Conservation (phyloP, 2,113 vertebrate species). For the Myxocyprinus asiaticus region DNA sequence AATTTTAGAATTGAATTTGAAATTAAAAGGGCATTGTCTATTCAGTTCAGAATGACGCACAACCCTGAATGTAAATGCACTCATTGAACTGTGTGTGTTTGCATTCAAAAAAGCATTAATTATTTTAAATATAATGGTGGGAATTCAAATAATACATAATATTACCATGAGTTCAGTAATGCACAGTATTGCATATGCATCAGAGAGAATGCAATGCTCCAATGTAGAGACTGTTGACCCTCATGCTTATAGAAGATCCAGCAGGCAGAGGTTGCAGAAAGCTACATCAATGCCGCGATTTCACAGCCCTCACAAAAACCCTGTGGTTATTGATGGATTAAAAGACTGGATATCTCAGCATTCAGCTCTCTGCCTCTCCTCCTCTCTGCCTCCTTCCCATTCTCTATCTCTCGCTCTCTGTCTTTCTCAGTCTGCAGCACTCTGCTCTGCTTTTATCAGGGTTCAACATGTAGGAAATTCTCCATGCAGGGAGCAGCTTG, state of each 20-base stretch:
- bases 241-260: conserved; percentile 31
- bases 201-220: conserved; percentile 3
- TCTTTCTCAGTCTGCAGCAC: conserved; percentile 31
- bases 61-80: no score
- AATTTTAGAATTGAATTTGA: no score
- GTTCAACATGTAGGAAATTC: conserved; percentile 33
- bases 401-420: conserved; percentile 27
- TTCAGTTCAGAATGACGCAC: no score
- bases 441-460: conserved; percentile 32
- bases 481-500: conserved; percentile 24
- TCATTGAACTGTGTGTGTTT: no score
- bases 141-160: background rate
- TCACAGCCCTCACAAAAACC: conserved; percentile 50
- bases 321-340: conserved; percentile 52
- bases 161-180: conserved; percentile 2
- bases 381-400: conserved; percentile 14
- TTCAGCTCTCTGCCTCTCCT: conserved; percentile 31
- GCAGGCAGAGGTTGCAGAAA: conserved; percentile 40
- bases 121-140: no score
- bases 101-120: background rate
- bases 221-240: conserved; percentile 27
- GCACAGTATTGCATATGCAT: background rate
- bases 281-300: conserved; percentile 48
- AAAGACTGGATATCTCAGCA: conserved; percentile 49
- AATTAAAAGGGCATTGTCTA: no score